Base-by-base conservation (phyloP, 2,113 vertebrate genomes). In the Tragulus kanchil region DNA sequence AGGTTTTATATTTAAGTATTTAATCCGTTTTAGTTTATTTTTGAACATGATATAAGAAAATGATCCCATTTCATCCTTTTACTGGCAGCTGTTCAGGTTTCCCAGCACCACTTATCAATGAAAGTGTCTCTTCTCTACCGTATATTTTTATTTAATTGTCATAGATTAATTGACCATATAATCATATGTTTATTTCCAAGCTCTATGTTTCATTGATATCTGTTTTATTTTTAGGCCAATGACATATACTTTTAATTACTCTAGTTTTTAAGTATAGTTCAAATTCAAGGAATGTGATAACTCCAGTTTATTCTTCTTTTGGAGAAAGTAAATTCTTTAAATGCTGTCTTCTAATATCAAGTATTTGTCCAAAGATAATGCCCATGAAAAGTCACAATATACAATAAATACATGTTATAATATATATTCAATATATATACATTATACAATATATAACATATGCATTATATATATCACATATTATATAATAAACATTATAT, bases 261-360 rank as follows among this genome's bases (percentile, higher is more conserved):
- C 26, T 52, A 54, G 31, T 19, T 79, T 79, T 79, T n/a, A 21
- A n/a, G 52, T n/a, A 21, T 56, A 56, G 77, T 79, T 79, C 23
- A 54, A 56, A 79, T 6, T 21, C 54, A 79, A 12, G 77, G 77
- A n/a, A 28, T 10, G 6, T 13, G 52, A n/a, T 56, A 79, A 17
- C 52, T 56, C 52, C 52, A 56, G 28, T 2, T 79, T 79, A 6
- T 79, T 79, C 28, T 79, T 19, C 77, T 79, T 79, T 56, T 25
- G 21, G 48, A 69, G 52, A 69, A 88, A 95, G 50, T 83, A 77
- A 87, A 5, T 58, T 86, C 26, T 93, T 69, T 86, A 79, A 62
- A 10, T 83, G 48, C 26, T 83, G 1, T 31, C n/a, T 62, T 61
- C 58, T 69, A 79, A 84, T 78, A 23, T 79, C 36, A 95, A 88